Conservation (phyloP, 2,797 vertebrate genomes). For the Urocyon cinereoargenteus region DNA sequence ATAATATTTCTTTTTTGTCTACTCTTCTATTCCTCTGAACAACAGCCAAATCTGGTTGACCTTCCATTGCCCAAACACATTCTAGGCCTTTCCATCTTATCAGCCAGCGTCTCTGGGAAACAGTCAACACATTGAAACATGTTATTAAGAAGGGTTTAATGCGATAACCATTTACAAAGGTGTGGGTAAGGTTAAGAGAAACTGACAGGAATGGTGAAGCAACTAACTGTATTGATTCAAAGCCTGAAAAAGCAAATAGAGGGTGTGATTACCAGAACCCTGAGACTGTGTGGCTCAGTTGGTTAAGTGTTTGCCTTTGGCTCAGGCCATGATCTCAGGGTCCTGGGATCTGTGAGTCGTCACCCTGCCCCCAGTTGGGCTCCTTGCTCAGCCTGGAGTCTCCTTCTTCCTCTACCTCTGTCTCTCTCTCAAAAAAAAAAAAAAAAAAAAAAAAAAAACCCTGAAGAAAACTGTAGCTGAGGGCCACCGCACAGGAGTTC, state of each 20-base stretch:
- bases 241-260: background rate
- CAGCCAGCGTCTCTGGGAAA: background rate
- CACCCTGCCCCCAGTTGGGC: rapidly evolving
- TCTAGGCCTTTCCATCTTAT: background rate
- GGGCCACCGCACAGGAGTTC: background rate
- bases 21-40: background rate
- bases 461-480: background rate
- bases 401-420: background rate
- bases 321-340: background rate
- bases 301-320: background rate
- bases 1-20: background rate
- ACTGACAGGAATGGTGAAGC: background rate
- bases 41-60: background rate
- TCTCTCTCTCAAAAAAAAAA: background rate
- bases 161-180: background rate
- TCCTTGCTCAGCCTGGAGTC: background rate
- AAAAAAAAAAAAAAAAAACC: background rate
- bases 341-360: background rate
- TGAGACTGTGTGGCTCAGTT: background rate
- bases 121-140: background rate
- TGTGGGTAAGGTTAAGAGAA: background rate
- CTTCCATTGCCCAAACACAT: background rate
- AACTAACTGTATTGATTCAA: background rate
- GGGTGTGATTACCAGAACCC: background rate
- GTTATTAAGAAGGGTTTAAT: background rate